Evolutionary conservation across 2,888 invertebrate species (phyloP).

Genomic region (Lathronympha strigana): DNA sequence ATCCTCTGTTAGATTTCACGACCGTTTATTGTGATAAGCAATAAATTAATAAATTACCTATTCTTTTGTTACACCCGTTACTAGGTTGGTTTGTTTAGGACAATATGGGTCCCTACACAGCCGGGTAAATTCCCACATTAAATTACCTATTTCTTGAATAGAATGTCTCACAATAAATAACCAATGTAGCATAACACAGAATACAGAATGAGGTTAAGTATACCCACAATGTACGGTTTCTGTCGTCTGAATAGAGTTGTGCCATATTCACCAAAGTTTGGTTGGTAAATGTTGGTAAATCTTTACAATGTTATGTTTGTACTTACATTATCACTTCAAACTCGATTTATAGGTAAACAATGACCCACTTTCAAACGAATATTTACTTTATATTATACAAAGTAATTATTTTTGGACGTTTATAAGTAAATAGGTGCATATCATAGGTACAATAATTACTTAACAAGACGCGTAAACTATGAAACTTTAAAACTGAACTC

Average conservation of each 20-base stretch:
- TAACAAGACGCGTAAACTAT: no score
- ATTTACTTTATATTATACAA: no score
- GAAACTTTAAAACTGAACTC: no score
- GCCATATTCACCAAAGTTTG: no score
- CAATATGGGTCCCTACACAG: not conserved
- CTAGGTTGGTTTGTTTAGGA: not conserved
- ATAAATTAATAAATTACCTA: not conserved
- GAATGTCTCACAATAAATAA: not conserved
- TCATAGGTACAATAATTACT: no score
- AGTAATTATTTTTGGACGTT: no score
- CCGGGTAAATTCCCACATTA: not conserved
- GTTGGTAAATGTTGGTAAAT: no score
- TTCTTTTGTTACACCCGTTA: not conserved
- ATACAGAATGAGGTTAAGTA: not conserved
- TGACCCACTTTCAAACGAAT: no score
- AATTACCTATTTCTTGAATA: not conserved
- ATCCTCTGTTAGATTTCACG: not conserved
- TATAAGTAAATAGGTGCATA: no score
- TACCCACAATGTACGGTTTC: not conserved
- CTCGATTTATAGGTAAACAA: no score
- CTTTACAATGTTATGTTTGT: no score
- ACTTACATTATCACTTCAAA: no score
- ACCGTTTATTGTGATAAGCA: not conserved
- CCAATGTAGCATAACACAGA: not conserved
- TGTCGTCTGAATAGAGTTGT: not conserved